Conservation (phyloP, 2,113 vertebrate genomes). For the Cebidichthys violaceus region DNA sequence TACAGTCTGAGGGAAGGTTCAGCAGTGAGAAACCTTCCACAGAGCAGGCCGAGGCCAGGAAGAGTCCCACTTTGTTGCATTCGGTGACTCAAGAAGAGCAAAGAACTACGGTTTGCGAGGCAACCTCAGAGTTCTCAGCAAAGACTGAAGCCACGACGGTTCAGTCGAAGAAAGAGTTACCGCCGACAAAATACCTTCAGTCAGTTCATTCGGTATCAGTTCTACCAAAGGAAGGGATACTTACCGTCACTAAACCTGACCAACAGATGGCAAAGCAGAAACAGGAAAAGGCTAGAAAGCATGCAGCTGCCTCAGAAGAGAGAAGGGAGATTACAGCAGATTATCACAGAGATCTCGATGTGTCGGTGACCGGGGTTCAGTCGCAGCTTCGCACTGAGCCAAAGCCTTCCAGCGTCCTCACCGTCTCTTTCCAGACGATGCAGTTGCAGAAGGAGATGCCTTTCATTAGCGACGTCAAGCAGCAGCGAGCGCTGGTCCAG, state of each 20-base stretch:
- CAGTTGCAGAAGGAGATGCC: conserved; percentile 82
- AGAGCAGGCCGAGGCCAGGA: conserved; percentile 62
- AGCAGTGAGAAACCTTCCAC: conserved; percentile 57
- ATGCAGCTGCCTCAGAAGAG: conserved; percentile 77
- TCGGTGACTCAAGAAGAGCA: conserved; percentile 77
- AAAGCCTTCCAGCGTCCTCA: conserved; percentile 63
- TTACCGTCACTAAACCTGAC: conserved; percentile 69
- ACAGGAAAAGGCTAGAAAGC: conserved; percentile 76
- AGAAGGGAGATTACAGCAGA: conserved; percentile 74
- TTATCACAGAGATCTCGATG: conserved; percentile 68
- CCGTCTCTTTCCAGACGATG: conserved; percentile 70
- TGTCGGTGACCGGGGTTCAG: conserved; percentile 53
- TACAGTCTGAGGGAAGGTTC: conserved; percentile 78
- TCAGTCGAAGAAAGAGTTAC: conserved; percentile 74
- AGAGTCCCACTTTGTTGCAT: conserved; percentile 72
- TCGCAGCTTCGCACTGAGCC: conserved; percentile 69
- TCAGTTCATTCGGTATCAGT: conserved; percentile 54
- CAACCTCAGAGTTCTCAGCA: conserved; percentile 61
- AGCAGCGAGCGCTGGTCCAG: conserved; percentile 79
- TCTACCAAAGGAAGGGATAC: conserved; percentile 83
- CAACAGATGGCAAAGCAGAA: conserved; percentile 74
- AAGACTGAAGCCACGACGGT: conserved; percentile 28
- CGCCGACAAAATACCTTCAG: conserved; percentile 77
- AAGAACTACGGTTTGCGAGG: conserved; percentile 69
- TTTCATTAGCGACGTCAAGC: conserved; percentile 49